Conservation (phyloP, 2,888 invertebrate species). For the Callinectes sapidus region DNA sequence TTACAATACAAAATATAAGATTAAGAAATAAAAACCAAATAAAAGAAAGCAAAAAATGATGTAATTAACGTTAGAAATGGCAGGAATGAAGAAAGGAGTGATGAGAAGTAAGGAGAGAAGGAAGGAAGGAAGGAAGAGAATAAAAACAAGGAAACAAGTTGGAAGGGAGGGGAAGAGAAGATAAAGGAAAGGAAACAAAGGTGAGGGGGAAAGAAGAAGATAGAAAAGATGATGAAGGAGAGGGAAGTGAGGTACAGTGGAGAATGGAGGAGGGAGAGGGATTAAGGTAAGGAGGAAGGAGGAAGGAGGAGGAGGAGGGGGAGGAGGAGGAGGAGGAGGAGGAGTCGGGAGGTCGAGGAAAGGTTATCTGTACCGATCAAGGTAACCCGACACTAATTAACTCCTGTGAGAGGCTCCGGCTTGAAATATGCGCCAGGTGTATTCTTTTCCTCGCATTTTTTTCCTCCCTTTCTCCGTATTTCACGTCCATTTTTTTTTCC, state of each 20-base stretch:
- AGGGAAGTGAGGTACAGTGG: not conserved
- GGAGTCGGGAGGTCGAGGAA: not conserved
- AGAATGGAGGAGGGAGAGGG: not conserved
- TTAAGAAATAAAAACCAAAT: too few relatives aligned
- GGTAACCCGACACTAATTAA: constrained; percentile 3
- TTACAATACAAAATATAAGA: too few relatives aligned
- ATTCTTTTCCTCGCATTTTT: not conserved
- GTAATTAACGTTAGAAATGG: too few relatives aligned
- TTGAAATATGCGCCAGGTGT: not conserved
- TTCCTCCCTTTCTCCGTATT: not conserved
- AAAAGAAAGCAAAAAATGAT: too few relatives aligned
- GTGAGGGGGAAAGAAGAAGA: too few relatives aligned
- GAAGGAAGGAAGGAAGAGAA: too few relatives aligned
- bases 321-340: not conserved
- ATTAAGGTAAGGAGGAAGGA: not conserved
- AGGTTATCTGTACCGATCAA: constrained; percentile 16
- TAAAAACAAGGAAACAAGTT: too few relatives aligned
- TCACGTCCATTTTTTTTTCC: not conserved
- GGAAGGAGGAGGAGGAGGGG: not conserved
- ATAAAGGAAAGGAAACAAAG: too few relatives aligned
- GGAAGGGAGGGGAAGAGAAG: too few relatives aligned
- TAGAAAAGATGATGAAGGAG: not conserved
- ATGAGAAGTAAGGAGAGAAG: too few relatives aligned
- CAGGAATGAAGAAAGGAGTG: too few relatives aligned
- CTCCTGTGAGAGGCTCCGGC: not conserved